Base-by-base conservation (phyloP, 1,140 invertebrate genomes). In the Bactericera cockerelli region DNA sequence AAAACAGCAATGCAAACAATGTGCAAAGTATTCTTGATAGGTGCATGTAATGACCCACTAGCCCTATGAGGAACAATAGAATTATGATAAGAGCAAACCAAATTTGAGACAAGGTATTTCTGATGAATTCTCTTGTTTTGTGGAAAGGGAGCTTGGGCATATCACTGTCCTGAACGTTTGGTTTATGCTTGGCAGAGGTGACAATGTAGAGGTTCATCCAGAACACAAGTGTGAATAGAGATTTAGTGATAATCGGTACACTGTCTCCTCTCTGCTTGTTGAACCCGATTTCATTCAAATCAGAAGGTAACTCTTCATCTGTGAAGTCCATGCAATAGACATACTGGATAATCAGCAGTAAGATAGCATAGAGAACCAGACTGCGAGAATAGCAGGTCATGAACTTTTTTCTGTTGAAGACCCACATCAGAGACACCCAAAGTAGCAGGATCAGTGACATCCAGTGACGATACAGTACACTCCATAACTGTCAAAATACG, bases 291-390 rank as follows among this genome's bases (percentile, higher is more conserved):
- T 49, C 42, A 49, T 49, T 49, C n/a, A 6, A 4, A 16, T 49
- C 42, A 3, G n/a, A 8, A 6, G 22, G 4, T 49, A 49, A 16
- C 19, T 49, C 42, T 8, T 49, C 42, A 19, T 49, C 22, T 6
- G 42, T 49, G n/a, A 6, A 49, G 22, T 49, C 42, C 42, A 49
- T 49, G 42, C 42, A 49, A n/a, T 49, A 49, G n/a, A 49, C 42
- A 49, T 49, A 49, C 42, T 49, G 42, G 8, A 49, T 4, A 22
- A 49, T 8, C n/a, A 49, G n/a, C 42, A 49, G 19, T 22, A 49
- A 19, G 22, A 19, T 49, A 16, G 42, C 42, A 49, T 49, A 49
- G n/a, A 49, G 19, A 22, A 49, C 42, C 4, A 49, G 42, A n/a
- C 42, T 10, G 8, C 8, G n/a, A 19, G 42, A 49, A 49, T 6